phyloP scores from a whole-genome alignment of 2,797 vertebrate species.

The Phyllotis vaccarum region DNA sequence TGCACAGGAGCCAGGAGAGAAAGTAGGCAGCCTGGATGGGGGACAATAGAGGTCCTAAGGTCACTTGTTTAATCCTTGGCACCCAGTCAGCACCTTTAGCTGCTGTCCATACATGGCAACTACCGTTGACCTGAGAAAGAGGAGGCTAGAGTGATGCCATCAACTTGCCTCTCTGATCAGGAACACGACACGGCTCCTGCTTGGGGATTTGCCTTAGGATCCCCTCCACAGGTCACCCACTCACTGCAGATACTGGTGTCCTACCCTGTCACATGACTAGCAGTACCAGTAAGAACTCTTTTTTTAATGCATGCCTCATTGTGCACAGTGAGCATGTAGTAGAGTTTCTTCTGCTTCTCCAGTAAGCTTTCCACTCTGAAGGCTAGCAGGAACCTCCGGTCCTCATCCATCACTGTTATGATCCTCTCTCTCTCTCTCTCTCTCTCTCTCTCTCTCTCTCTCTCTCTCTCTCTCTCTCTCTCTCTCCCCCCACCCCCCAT shows the following conservation, averaged over 20 bases:
- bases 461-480: neutral
- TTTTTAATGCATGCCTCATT: neutral
- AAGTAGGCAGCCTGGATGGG: neutral
- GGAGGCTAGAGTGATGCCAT: too few species aligned
- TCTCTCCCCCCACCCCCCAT: too few species aligned
- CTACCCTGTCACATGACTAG: neutral
- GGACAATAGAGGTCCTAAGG: neutral
- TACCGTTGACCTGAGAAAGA: neutral
- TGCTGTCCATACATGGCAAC: rapidly evolving
- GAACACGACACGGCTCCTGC: neutral
- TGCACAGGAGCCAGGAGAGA: neutral
- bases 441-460: neutral
- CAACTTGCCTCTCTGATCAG: rapidly evolving
- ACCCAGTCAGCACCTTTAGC: neutral
- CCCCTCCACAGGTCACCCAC: neutral
- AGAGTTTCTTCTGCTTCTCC: too few species aligned
- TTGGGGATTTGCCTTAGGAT: neutral
- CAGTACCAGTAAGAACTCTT: neutral
- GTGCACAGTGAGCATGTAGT: neutral
- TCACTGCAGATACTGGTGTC: neutral
- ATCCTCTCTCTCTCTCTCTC: neutral
- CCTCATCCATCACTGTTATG: neutral
- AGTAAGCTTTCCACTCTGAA: neutral
- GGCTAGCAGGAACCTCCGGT: neutral
- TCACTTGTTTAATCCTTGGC: neutral